Evolutionary conservation across 1,140 invertebrate species (phyloP).

Genomic region (Bombus consobrinus): DNA sequence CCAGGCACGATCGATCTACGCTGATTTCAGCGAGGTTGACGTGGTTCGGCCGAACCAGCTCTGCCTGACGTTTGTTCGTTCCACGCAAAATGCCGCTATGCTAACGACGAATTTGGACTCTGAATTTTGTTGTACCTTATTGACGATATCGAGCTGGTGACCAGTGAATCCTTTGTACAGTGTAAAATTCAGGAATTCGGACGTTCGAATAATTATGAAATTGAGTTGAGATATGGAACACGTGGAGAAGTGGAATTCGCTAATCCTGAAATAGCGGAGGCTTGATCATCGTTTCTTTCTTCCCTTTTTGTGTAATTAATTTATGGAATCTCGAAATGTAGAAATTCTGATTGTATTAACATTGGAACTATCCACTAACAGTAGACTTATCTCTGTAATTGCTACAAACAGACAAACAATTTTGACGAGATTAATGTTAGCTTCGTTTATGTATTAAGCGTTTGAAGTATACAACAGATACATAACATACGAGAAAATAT

Average conservation of each 20-base stretch:
- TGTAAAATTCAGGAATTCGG: not conserved
- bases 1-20: not conserved
- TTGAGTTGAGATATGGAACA: not conserved
- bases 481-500: too few species aligned
- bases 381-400: too few species aligned
- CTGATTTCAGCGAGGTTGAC: not conserved
- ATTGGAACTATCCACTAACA: too few species aligned
- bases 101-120: not conserved
- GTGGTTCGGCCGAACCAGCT: not conserved
- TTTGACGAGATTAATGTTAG: too few species aligned
- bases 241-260: too few species aligned
- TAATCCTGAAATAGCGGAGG: too few species aligned
- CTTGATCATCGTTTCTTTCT: not conserved
- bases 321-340: too few species aligned
- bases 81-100: not conserved
- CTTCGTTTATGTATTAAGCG: too few species aligned
- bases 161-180: not conserved
- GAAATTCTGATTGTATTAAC: too few species aligned
- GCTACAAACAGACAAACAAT: too few species aligned
- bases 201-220: not conserved
- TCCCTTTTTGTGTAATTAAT: too few species aligned
- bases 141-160: not conserved
- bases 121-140: not conserved
- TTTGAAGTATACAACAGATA: too few species aligned
- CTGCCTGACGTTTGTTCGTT: not conserved